Evolutionary conservation across 2,113 vertebrate species (phyloP).

Genomic region (Chelonoidis abingdonii): DNA sequence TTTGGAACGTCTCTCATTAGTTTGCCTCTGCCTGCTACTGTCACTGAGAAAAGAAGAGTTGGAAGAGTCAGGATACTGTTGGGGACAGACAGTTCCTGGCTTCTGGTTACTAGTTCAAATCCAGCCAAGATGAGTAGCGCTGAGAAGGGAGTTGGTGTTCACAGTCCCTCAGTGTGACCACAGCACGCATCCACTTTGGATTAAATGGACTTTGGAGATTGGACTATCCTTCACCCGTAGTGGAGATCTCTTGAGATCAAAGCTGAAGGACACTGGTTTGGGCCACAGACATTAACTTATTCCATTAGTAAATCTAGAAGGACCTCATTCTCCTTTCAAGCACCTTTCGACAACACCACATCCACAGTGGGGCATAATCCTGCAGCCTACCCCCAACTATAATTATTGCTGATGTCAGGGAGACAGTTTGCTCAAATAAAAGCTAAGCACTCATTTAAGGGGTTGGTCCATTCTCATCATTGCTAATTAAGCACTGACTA

Average conservation of each 20-base stretch:
- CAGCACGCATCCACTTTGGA: background rate
- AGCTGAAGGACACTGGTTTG: background rate
- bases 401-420: background rate
- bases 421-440: background rate
- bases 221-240: background rate
- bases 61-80: background rate
- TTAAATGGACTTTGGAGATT: background rate
- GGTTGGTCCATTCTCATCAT: background rate
- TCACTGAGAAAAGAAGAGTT: background rate
- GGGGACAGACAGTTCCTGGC: background rate
- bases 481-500: background rate
- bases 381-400: background rate
- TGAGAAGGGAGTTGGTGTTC: background rate
- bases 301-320: background rate
- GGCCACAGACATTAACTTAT: background rate
- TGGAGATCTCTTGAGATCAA: background rate
- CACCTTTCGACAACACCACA: fast-evolving
- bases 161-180: background rate
- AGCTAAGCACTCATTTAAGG: background rate
- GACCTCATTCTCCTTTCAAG: background rate
- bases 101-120: background rate
- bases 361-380: fast-evolving
- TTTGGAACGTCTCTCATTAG: background rate
- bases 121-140: background rate
- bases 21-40: background rate